phyloP scores from a whole-genome alignment of 2,113 vertebrate genomes.

The Triplophysa rosa region DNA sequence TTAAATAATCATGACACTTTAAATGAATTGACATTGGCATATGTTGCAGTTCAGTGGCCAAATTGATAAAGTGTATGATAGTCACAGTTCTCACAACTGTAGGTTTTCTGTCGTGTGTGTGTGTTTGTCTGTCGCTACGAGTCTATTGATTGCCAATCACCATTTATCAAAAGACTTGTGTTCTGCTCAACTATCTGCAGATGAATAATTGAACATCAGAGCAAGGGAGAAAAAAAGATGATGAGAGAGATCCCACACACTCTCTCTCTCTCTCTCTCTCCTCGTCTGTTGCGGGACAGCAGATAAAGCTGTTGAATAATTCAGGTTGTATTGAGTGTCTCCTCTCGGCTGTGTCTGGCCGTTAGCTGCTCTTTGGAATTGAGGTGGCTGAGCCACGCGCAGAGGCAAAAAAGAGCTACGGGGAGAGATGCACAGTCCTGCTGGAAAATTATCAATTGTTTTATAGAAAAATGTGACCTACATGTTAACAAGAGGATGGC shows the following conservation, averaged over 20 bases:
- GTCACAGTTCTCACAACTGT: not conserved
- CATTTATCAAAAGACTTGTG: slow-evolving; percentile 33
- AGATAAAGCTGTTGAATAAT: slow-evolving; percentile 56
- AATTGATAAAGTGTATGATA: not conserved
- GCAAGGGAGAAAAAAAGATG: slow-evolving; percentile 20
- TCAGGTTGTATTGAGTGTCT: slow-evolving; percentile 44
- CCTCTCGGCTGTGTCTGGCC: slow-evolving; percentile 38
- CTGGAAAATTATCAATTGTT: not conserved
- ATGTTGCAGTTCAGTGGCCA: not conserved
- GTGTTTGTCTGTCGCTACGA: not conserved
- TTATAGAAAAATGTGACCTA: slow-evolving; percentile 24
- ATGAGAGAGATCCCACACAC: slow-evolving; percentile 13
- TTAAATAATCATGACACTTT: not conserved
- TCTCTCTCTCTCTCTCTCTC: not conserved
- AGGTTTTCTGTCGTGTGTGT: not conserved
- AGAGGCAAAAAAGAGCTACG: not conserved
- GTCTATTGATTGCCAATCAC: slow-evolving; percentile 24
- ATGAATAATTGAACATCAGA: slow-evolving; percentile 46
- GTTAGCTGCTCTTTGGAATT: slow-evolving; percentile 40
- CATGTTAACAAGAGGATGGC: not conserved
- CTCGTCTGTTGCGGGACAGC: slow-evolving; percentile 29
- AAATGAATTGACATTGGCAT: not conserved
- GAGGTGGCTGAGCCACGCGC: not conserved
- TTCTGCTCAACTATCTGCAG: slow-evolving; percentile 22
- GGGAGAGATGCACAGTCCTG: not conserved